Evolutionary conservation across 1,140 invertebrate species (phyloP).

Genomic region (Drosophila simulans): DNA sequence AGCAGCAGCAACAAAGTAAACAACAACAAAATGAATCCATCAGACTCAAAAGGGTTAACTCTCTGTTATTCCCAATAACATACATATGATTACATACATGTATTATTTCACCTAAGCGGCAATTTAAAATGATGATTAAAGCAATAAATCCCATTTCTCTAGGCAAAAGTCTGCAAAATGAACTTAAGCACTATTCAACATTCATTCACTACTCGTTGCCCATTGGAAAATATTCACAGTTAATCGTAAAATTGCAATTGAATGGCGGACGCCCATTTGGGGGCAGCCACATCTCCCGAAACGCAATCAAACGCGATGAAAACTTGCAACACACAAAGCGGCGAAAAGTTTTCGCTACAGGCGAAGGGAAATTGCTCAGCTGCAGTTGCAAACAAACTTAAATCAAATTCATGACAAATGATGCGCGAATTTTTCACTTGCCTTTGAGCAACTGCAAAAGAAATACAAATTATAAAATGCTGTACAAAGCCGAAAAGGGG

Average conservation of each 20-base stretch:
- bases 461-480: background rate
- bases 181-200: slow-evolving; percentile 5
- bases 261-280: slow-evolving; percentile 6
- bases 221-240: slow-evolving; percentile 12
- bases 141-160: background rate
- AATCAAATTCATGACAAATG: slow-evolving; percentile 82
- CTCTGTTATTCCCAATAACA: no score
- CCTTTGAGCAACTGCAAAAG: slow-evolving; percentile 10
- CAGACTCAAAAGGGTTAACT: no score
- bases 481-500: background rate
- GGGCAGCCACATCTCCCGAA: slow-evolving; percentile 1
- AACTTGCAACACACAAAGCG: slow-evolving; percentile 14
- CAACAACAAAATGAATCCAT: no score
- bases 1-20: background rate
- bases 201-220: no score
- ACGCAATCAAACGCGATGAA: slow-evolving; percentile 25
- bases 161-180: slow-evolving; percentile 3
- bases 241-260: slow-evolving; percentile 33
- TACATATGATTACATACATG: no score
- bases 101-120: no score
- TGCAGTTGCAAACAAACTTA: slow-evolving; percentile 63
- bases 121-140: background rate
- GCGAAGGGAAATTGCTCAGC: slow-evolving; percentile 25
- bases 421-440: slow-evolving; percentile 65
- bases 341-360: slow-evolving; percentile 11